Conservation (phyloP, 2,888 invertebrate genomes). For the Ethmia dodecea region DNA sequence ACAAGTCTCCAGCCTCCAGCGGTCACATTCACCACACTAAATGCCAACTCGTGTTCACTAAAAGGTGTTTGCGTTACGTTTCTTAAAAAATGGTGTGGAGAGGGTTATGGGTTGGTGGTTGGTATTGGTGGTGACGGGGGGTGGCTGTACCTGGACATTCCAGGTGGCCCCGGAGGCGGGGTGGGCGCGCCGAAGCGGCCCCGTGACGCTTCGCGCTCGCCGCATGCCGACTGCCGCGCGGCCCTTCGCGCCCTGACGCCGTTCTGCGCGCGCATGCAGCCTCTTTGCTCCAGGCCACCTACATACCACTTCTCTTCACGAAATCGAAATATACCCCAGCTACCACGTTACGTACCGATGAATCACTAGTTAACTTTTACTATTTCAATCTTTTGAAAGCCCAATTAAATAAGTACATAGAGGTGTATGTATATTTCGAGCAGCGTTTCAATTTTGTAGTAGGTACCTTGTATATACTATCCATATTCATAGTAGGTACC, state of each 20-base stretch:
- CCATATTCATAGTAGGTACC: too few species aligned
- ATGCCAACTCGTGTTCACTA: background rate
- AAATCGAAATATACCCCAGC: slow-evolving; percentile 9
- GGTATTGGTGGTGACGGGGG: background rate
- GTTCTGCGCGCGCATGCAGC: slow-evolving; percentile 63
- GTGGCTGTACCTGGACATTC: slow-evolving; percentile 83
- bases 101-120: background rate
- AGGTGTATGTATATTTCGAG: too few species aligned
- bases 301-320: slow-evolving; percentile 36
- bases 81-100: background rate
- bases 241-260: slow-evolving; percentile 32
- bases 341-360: too few species aligned
- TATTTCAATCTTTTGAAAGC: too few species aligned
- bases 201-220: slow-evolving; percentile 73
- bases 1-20: slow-evolving; percentile 47
- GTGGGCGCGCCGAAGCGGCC: slow-evolving; percentile 83
- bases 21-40: slow-evolving; percentile 19
- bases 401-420: too few species aligned
- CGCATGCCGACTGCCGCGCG: slow-evolving; percentile 66
- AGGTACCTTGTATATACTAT: too few species aligned
- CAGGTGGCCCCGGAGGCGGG: slow-evolving; percentile 90
- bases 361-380: too few species aligned
- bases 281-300: slow-evolving; percentile 43
- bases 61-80: background rate
- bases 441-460: too few species aligned